A percentile compares a stretch with the other conserved stretches of the same genome.
Conservation (phyloP, 2,797 vertebrate genomes). For the Mareca penelope region DNA sequence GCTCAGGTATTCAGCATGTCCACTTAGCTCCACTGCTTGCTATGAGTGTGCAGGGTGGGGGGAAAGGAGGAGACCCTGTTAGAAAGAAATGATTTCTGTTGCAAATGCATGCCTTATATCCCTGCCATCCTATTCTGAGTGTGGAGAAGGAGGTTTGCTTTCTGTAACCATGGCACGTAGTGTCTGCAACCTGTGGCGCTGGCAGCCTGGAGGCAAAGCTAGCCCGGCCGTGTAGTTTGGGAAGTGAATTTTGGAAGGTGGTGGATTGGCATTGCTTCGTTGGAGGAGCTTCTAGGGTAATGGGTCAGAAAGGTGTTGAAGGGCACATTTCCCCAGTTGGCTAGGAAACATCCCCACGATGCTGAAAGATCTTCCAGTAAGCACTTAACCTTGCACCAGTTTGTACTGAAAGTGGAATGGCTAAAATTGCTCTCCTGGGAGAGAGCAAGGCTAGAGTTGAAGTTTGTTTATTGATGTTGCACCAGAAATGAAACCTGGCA, state of each 20-base stretch:
- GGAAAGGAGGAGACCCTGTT: background rate
- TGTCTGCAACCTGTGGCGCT: background rate
- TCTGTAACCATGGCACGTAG: background rate
- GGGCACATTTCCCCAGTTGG: background rate
- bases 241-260: background rate
- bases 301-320: background rate
- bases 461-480: constrained; percentile 52
- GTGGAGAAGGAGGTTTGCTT: background rate
- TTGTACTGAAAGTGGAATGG: constrained; percentile 25
- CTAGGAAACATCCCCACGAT: fast-evolving
- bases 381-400: constrained; percentile 13
- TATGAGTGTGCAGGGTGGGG: constrained; percentile 2
- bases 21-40: constrained; percentile 47
- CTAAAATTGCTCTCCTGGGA: constrained; percentile 43
- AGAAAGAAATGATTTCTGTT: background rate
- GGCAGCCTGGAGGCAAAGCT: background rate
- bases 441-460: constrained; percentile 19
- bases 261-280: background rate
- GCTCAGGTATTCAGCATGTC: constrained; percentile 73
- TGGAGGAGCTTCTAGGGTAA: background rate
- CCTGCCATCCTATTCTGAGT: background rate
- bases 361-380: background rate
- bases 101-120: background rate
- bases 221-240: fast-evolving
- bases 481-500: constrained; percentile 51